Evolutionary conservation across 2,888 invertebrate species (phyloP), one percentile per base, ranked within the genome.

Genomic region (Sinodicranocentrus sp.): DNA sequence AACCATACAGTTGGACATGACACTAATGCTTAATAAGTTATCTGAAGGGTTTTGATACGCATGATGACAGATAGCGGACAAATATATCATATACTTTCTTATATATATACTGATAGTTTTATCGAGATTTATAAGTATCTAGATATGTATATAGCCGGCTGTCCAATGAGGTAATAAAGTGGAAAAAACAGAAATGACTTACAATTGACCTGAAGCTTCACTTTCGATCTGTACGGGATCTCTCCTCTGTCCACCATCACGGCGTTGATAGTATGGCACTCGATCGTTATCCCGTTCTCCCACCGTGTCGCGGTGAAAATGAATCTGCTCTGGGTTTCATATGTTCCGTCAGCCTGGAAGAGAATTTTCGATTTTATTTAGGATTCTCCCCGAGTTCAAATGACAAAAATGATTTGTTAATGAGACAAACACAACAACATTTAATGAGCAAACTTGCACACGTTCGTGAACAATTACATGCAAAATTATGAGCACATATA

Each of bases 121-220:
- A n/a, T n/a, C n/a, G n/a, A n/a, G n/a, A n/a, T n/a, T n/a, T n/a
- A n/a, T n/a, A n/a, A n/a, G n/a, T n/a, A n/a, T n/a, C n/a, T n/a
- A n/a, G 52, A 10, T n/a, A 3, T 52, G 52, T 52, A 52, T 52
- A 10, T 10, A 59, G 26, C 25, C 23, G 25, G 59, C 25, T 59
- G 59, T 59, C 59, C 23, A 59, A 59, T 13, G 59, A 26, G 25
- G 59, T 59, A 59, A 59, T 70, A 26, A 44, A 48, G n/a, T 48
- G 70, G 28, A 57, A 73, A 39, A 71, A 26, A 59, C 59, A 10
- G 25, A 8, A 25, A 1, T 26, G 90, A 94, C 96, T 95, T 93
- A 97, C 97, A 97, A 91, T 95, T 93, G 84, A 97, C 96, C 91
- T 96, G 95, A 84, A 97, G 92, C 59, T 93, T 93, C 54, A 94